phyloP scores from a whole-genome alignment of 2,888 invertebrate species.

The Clostera curtula region DNA sequence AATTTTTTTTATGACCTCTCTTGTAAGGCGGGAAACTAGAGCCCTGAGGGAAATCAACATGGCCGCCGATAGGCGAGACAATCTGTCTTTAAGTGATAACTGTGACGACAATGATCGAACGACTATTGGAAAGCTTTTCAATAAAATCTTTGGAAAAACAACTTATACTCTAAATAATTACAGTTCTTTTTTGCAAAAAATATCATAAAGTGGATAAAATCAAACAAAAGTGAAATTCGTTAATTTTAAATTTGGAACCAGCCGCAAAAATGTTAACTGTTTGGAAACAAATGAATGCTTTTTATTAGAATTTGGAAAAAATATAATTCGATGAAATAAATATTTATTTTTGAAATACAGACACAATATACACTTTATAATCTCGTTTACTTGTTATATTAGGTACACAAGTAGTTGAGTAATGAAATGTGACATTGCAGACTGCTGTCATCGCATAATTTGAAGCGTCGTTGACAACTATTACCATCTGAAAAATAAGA shows the following conservation, averaged over 20 bases:
- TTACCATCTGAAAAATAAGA: constrained; percentile 1
- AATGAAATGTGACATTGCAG: not conserved
- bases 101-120: constrained; percentile 30
- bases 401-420: not conserved
- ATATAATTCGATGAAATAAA: not conserved
- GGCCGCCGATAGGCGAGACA: constrained; percentile 15
- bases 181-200: too few species aligned
- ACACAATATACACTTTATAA: not conserved
- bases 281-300: not conserved
- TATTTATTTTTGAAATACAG: constrained; percentile 1
- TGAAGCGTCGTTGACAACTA: not conserved
- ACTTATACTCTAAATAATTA: too few species aligned
- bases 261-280: not conserved
- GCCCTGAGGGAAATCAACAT: constrained; percentile 29
- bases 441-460: not conserved
- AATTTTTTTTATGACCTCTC: constrained; percentile 9
- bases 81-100: constrained; percentile 33
- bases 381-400: not conserved
- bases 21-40: constrained; percentile 4
- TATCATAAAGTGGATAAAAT: too few species aligned
- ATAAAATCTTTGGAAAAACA: constrained; percentile 1
- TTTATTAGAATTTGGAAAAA: not conserved
- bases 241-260: too few species aligned
- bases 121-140: constrained; percentile 1
- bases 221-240: too few species aligned